Base-by-base conservation (phyloP, 2,888 invertebrate genomes). In the Chromoteleia sp. region DNA sequence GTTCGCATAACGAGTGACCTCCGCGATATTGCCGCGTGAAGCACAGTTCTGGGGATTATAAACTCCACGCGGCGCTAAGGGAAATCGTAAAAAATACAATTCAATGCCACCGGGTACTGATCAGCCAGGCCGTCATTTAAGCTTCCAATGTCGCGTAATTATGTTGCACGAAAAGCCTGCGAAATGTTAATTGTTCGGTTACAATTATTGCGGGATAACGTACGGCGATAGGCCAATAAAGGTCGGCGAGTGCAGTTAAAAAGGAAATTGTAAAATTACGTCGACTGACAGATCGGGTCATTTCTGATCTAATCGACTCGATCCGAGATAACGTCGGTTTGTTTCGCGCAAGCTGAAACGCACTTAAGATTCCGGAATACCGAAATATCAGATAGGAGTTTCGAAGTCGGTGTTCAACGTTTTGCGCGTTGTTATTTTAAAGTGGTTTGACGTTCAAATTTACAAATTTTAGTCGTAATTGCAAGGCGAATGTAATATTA, bases 21-120 rank as follows among this genome's bases (percentile, higher is more conserved):
- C 6, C 25, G 43, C 41, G 33, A 63, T 77, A 54, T 63, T 68
- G 58, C 67, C 61, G 41, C 50, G 8, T 77, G 68, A 71, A 33
- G 71, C 19, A 78, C 70, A 14, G 39, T 70, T 70, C 33, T 45
- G 43, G 56, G 25, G 77, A 15, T 45, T 17, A 68, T 73, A 76
- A 65, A 65, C 48, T 67, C 15, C 33, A 45, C 50, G 21, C 48
- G 25, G 48, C 45, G 43, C 41, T 48, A 58, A 33, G 77, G 63
- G 54, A 39, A 70, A 77, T 77, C 70, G 70, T 76, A 76, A 76
- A 76, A 68, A 61, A 36, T 52, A 68, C 43, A 68, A 76, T 68
- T 76, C 45, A 76, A 68, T 43, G 59, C 45, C 30, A 56, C 77
- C 54, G 63, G 77, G 63, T 76, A 70, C 70, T 68, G 52, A 48